Evolutionary conservation across 2,888 invertebrate species (phyloP).

Genomic region (Drosophila affinis): DNA sequence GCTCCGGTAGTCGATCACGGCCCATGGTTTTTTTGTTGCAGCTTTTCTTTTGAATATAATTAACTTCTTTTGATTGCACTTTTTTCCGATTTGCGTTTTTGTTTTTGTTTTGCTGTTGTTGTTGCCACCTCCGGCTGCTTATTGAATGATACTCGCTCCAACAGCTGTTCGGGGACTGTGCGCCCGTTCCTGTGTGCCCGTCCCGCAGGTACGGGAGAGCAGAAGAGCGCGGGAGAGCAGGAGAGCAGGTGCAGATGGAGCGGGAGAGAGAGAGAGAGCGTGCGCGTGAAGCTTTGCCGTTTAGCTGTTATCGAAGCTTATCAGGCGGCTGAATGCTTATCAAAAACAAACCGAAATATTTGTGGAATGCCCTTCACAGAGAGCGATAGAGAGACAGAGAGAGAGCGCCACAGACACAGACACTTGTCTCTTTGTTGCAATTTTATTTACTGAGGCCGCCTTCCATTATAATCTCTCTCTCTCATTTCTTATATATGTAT

Average conservation of each 20-base stretch:
- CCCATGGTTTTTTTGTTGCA: slow-evolving; percentile 68
- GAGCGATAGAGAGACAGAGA: neutral
- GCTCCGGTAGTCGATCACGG: slow-evolving; percentile 82
- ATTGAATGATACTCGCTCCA: slow-evolving; percentile 35
- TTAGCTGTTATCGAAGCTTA: slow-evolving; percentile 56
- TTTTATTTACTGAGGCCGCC: slow-evolving; percentile 20
- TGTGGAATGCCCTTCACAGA: slow-evolving; percentile 41
- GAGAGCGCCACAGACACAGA: slow-evolving; percentile 1
- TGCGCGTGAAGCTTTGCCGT: neutral
- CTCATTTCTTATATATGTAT: neutral
- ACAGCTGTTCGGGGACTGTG: slow-evolving; percentile 71
- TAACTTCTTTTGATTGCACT: slow-evolving; percentile 10
- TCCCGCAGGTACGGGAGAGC: slow-evolving; percentile 4
- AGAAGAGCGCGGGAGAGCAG: slow-evolving; percentile 30
- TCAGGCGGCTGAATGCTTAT: slow-evolving; percentile 48
- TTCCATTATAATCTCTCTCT: slow-evolving; percentile 8
- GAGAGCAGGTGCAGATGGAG: slow-evolving; percentile 5
- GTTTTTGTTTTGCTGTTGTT: neutral
- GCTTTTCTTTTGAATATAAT: neutral
- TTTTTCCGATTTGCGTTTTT: slow-evolving; percentile 1
- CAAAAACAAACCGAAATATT: slow-evolving; percentile 26
- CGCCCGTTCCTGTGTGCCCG: slow-evolving; percentile 28
- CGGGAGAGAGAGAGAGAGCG: neutral
- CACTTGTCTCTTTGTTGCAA: slow-evolving; percentile 23
- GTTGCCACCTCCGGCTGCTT: neutral